phyloP scores from a whole-genome alignment of 2,113 vertebrate species.

The Zosterops japonicus region DNA sequence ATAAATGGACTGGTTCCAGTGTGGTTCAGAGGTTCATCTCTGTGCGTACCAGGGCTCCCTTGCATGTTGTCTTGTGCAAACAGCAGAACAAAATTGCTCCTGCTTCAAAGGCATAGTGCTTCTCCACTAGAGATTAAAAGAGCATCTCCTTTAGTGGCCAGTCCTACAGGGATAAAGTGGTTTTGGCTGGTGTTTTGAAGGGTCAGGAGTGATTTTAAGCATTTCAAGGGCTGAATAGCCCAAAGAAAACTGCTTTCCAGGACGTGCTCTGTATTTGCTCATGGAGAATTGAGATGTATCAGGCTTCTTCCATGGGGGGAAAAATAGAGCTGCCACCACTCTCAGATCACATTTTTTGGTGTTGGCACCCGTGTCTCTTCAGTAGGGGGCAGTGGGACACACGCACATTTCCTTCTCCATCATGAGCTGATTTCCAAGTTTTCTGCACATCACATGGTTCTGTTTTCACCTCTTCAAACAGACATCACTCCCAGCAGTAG shows the following conservation, averaged over 20 bases:
- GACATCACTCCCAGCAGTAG: background rate
- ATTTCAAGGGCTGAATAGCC: background rate
- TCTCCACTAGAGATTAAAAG: background rate
- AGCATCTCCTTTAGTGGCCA: background rate
- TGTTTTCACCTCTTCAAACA: background rate
- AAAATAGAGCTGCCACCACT: background rate
- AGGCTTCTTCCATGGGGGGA: background rate
- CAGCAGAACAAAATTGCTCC: background rate
- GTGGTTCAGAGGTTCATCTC: background rate
- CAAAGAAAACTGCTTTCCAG: background rate
- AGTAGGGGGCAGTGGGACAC: background rate
- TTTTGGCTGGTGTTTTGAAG: background rate
- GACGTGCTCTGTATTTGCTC: rapidly evolving
- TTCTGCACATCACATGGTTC: background rate
- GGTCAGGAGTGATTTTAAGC: background rate
- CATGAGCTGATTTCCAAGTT: background rate
- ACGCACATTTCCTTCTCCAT: rapidly evolving
- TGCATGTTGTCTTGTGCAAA: background rate
- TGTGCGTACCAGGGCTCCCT: background rate
- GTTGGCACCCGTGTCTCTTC: background rate
- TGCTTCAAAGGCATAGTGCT: background rate
- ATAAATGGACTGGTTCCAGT: background rate
- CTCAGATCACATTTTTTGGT: background rate
- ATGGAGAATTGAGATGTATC: background rate
- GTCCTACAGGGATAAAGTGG: background rate